phyloP scores from a whole-genome alignment of 2,113 vertebrate genomes.

The Leptosomus discolor region DNA sequence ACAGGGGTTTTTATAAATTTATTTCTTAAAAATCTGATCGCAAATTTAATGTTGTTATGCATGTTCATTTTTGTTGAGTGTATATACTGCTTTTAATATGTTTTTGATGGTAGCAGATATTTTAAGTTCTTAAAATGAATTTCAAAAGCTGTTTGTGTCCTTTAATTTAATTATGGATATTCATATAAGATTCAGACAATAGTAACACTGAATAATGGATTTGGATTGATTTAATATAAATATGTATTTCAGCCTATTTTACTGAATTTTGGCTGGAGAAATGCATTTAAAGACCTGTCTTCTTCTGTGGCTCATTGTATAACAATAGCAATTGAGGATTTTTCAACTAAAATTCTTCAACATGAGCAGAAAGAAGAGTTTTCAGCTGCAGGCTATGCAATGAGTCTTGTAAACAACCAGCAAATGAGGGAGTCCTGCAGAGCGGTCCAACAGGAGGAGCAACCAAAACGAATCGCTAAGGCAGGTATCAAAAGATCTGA shows the following conservation, averaged over 20 bases:
- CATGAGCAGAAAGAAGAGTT: conserved; percentile 78
- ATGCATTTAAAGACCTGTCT: conserved; percentile 81
- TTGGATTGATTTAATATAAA: conserved; percentile 3
- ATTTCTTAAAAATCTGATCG: conserved; percentile 30
- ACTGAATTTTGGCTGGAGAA: conserved; percentile 89
- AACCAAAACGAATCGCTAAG: conserved; percentile 88
- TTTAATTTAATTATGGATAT: not conserved
- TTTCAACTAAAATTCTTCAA: conserved; percentile 82
- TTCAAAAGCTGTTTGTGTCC: not conserved
- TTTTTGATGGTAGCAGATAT: not conserved
- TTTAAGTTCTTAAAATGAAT: not conserved
- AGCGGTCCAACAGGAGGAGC: conserved; percentile 74
- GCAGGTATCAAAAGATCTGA: conserved; percentile 75
- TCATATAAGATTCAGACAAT: not conserved
- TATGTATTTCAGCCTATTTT: conserved; percentile 74
- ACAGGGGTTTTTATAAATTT: conserved; percentile 4
- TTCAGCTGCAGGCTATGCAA: conserved; percentile 48
- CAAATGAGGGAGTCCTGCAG: conserved; percentile 66
- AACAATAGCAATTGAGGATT: conserved; percentile 82
- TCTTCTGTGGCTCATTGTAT: conserved; percentile 84
- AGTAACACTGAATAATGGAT: not conserved
- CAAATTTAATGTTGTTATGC: not conserved
- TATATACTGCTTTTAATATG: conserved; percentile 24
- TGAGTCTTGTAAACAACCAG: conserved; percentile 66
- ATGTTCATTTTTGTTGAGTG: conserved; percentile 35